phyloP scores from a whole-genome alignment of 2,888 invertebrate species.

The Podabrus alpinus region DNA sequence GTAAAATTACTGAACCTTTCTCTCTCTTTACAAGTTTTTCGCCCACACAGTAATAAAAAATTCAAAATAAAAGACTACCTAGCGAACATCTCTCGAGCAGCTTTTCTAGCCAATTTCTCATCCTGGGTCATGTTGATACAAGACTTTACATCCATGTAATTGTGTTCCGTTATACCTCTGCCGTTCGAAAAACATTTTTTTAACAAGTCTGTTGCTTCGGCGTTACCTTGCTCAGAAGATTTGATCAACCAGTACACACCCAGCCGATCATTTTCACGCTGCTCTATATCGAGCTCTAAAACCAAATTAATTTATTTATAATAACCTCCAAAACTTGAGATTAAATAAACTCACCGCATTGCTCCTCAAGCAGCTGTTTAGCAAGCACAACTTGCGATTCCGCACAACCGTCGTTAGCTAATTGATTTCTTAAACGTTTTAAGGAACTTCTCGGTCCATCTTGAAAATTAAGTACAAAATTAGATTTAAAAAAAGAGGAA shows the following conservation, averaged over 20 bases:
- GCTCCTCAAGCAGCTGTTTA: constrained; percentile 79
- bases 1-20: neutral
- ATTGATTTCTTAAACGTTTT: constrained; percentile 67
- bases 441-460: constrained; percentile 71
- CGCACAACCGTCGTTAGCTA: constrained; percentile 87
- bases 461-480: constrained; percentile 46
- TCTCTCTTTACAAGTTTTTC: neutral
- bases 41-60: neutral
- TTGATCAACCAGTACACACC: constrained; percentile 91
- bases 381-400: constrained; percentile 88
- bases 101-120: constrained; percentile 85
- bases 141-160: constrained; percentile 73
- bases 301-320: constrained; percentile 32
- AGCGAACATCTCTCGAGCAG: constrained; percentile 86
- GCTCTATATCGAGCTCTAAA: constrained; percentile 69
- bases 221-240: constrained; percentile 90
- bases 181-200: constrained; percentile 73
- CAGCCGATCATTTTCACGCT: constrained; percentile 75
- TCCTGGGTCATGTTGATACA: constrained; percentile 84
- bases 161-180: constrained; percentile 73
- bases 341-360: constrained; percentile 64
- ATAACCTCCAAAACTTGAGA: neutral
- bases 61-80: constrained; percentile 58
- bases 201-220: constrained; percentile 81
- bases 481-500: neutral